Evolutionary conservation across 35 echinoderm and acorn worm species (phyloP).

Genomic region (Diadema setosum): DNA sequence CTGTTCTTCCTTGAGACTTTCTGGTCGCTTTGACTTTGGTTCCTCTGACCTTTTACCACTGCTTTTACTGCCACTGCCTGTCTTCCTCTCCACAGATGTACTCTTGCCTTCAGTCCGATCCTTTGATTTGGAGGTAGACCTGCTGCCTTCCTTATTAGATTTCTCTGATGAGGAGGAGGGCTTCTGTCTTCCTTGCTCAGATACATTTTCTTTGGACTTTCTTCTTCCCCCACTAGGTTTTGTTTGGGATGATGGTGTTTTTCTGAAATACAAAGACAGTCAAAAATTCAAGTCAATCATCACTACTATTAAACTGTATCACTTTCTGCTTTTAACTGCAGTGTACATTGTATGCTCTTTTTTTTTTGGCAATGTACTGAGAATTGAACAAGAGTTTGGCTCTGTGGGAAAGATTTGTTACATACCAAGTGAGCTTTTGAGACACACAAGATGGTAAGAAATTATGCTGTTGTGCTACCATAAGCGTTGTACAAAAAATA

Average conservation of each 20-base stretch:
- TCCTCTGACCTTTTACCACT: background rate
- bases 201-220: background rate
- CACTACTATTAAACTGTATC: no score
- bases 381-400: no score
- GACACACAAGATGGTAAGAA: no score
- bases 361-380: no score
- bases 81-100: background rate
- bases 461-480: no score
- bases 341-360: no score
- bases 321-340: no score
- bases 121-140: background rate
- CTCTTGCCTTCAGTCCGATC: background rate
- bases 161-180: background rate
- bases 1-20: background rate
- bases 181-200: background rate
- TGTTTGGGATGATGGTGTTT: background rate
- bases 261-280: no score
- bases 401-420: no score
- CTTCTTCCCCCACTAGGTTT: background rate
- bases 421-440: no score
- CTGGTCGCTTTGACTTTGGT: background rate
- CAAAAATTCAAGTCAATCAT: no score
- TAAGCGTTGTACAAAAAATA: no score
- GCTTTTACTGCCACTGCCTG: background rate
- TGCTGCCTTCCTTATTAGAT: background rate